A percentile compares a stretch with the other conserved stretches of the same genome.
phyloP scores from a whole-genome alignment of 2,113 vertebrate genomes.

The Brachyhypopomus gauderio region DNA sequence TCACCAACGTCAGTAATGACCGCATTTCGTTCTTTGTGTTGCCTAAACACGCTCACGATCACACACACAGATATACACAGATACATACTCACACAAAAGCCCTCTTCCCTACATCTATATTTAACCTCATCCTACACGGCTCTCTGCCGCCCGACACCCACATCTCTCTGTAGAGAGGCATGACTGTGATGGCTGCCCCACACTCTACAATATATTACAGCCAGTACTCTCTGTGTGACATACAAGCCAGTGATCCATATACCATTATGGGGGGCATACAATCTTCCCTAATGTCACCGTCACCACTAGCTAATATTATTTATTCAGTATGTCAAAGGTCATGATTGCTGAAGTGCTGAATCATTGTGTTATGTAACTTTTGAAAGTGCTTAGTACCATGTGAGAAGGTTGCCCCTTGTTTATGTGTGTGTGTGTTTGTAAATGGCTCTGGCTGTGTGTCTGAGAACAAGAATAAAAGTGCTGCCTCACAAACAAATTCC shows the following conservation, averaged over 20 bases:
- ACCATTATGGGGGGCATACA: constrained; percentile 17
- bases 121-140: constrained; percentile 32
- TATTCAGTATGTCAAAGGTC: background rate
- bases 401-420: background rate
- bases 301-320: background rate
- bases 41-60: background rate
- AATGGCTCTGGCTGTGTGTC: background rate
- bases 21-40: background rate
- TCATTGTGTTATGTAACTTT: constrained; percentile 5
- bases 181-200: background rate
- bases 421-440: background rate
- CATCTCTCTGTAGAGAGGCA: constrained; percentile 16
- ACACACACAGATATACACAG: background rate
- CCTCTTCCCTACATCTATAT: constrained; percentile 29
- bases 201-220: background rate
- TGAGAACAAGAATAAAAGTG: constrained; percentile 12
- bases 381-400: background rate
- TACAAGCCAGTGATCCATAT: constrained; percentile 19
- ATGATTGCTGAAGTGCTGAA: background rate
- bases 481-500: constrained; percentile 39
- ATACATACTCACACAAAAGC: background rate
- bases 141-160: constrained; percentile 25
- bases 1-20: constrained; percentile 21
- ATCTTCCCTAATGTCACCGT: constrained; percentile 21
- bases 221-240: constrained; percentile 5